A percentile compares a stretch with the other conserved stretches of the same genome.
These are phyloP conservation scores for Dione juno DNA, from an alignment of 2,888 invertebrate species.

Conservation along the genomic window DNA sequence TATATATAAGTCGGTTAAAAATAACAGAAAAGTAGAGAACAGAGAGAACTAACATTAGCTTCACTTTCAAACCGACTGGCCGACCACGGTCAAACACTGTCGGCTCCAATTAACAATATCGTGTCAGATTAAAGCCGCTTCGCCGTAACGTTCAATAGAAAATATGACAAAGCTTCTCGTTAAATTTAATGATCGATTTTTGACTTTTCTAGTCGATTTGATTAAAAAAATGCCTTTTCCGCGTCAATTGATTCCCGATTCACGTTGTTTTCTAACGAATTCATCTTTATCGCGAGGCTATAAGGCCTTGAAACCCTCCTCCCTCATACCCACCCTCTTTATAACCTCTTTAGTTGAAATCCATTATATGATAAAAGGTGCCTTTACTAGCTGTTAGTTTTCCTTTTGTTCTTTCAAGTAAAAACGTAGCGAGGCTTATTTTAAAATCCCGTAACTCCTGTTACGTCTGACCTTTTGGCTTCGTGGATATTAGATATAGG, in stretches of 20 bases:
- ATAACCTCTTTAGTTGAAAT: conserved; percentile 3
- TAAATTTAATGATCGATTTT: conserved; percentile 75
- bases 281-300: conserved; percentile 10
- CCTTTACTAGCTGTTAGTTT: conserved; percentile 12
- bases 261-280: conserved; percentile 50
- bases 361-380: not conserved
- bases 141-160: conserved; percentile 62
- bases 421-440: not conserved
- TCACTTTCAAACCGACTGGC: not conserved
- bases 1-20: too few relatives aligned
- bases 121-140: conserved; percentile 9
- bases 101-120: not conserved
- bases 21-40: not conserved
- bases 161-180: conserved; percentile 79
- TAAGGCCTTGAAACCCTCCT: not conserved
- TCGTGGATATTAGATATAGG: too few relatives aligned
- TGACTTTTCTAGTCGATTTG: conserved; percentile 75
- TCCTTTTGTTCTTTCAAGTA: not conserved
- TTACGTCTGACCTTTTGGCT: too few relatives aligned
- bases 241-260: conserved; percentile 74
- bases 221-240: conserved; percentile 75
- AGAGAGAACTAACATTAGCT: not conserved
- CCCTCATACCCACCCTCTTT: not conserved
- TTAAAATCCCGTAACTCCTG: not conserved
- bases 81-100: not conserved